Evolutionary conservation across 2,797 vertebrate species (phyloP), one percentile per base, ranked within the genome.

Genomic region (Leptoclinus maculatus): DNA sequence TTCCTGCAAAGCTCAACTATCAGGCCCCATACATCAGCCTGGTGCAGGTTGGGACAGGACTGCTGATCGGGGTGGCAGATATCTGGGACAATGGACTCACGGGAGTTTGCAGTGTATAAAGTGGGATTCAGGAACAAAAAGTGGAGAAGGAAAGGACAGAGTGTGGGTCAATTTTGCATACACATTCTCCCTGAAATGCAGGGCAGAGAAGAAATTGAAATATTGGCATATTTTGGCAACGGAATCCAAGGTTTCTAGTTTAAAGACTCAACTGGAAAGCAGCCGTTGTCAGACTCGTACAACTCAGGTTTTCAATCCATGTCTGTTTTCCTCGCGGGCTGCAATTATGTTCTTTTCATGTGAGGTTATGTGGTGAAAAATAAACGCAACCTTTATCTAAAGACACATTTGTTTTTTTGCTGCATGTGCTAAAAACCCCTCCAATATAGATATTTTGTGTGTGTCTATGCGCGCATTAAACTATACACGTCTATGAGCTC

Each of bases 51-150:
- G 57, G 74, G 79, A 86, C 90, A 84, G 67, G 84, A 85, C 72
- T 51, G 25, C 84, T 83, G 87, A 92, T 92, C 83, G 80, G 66
- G 76, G 76, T 34, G 72, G 38, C 76, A 78, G 82, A 89, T 89
- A 90, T 89, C 77, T 82, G 83, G 83, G 86, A 90, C 90, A 89
- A 79, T 73, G 64, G 58, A 74, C 78, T 88, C 71, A 66, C 51
- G 70, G 71, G 69, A 88, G 60, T 41, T 41, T 73, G 62, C 21
- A 60, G 71, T 49, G 38, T 57, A 10, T 65, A 25, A 58, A 54
- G 39, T 67, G 34, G 5, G 39, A 25, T 45, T 72, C 64, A 67
- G 11, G 17, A 56, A 71, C 11, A 21, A 4, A 14, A 7, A 34
- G 34, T 27, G 4, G 34, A 63, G n/a, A 47, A 11, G 59, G 7